Evolutionary conservation across 2,113 vertebrate species (phyloP), one percentile per base, ranked within the genome.

Genomic region (Tyto alba): DNA sequence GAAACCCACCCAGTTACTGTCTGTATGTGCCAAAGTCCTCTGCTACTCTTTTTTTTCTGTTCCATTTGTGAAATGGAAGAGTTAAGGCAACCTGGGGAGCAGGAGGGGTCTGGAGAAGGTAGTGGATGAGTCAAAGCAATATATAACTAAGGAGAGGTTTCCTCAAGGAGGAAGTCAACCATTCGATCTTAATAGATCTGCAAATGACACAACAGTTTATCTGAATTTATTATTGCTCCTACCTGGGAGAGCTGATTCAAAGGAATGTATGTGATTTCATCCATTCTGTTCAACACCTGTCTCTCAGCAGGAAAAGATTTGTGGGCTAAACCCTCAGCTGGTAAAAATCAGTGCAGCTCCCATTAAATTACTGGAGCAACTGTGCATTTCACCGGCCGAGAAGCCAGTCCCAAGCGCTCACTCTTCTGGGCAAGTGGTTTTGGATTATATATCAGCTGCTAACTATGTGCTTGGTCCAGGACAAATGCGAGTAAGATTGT

Each of bases 321-420:
- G 7, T 41, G 83, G 86, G 63, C 68, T 95, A 79, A 93, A 72
- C 6, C 47, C 59, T 93, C 85, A 92, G 59, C 88, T 90, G 77
- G 52, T 36, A 60, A 56, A 73, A 83, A 79, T 73, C 80, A 94
- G 32, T 5, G 29, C 53, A 41, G 30, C 21, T 92, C 57, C 60
- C 68, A 6, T 1, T 10, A 66, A 57, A 75, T 23, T 75, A 29
- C 76, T 72, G 76, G 40, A 90, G 38, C 34, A 64, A 10, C 36
- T 77, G 68, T 38, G 21, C 34, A 21, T 86, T 67, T 74, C 92
- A 55, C 32, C 30, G 16, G 32, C n/a, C 2, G 14, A 55, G 32
- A 52, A n/a, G 3, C 26, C 43, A 36, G 32, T 66, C 63, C 71
- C 0, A 2, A 36, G 34, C 0, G 0, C 10, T 45, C 0, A 0